Evolutionary conservation across 2,888 invertebrate species (phyloP).

Genomic region (Drosophila histrio): DNA sequence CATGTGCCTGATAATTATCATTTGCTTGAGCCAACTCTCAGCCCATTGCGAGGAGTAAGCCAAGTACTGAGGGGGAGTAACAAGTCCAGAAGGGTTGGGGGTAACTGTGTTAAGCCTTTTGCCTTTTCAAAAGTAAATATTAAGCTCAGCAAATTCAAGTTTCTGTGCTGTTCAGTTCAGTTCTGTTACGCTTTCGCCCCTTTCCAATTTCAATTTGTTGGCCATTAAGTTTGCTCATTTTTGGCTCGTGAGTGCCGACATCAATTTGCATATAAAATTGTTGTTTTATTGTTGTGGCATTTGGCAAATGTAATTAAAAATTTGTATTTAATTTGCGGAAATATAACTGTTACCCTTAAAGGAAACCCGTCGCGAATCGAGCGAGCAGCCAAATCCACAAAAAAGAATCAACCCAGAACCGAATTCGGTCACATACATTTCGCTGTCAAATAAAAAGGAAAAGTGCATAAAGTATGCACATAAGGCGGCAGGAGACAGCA

Average conservation of each 20-base stretch:
- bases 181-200: constrained; percentile 3
- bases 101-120: constrained; percentile 50
- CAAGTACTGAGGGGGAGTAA: not conserved
- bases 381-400: constrained; percentile 5
- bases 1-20: constrained; percentile 69
- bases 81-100: not conserved
- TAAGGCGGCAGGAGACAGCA: not conserved
- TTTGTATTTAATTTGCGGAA: constrained; percentile 64
- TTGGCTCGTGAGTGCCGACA: constrained; percentile 42
- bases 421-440: constrained; percentile 72
- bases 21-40: constrained; percentile 43
- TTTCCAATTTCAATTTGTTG: constrained; percentile 73
- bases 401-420: constrained; percentile 2
- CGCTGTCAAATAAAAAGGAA: constrained; percentile 73
- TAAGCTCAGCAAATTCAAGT: constrained; percentile 60
- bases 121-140: constrained; percentile 60
- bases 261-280: constrained; percentile 76
- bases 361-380: not conserved
- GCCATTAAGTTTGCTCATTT: constrained; percentile 72
- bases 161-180: constrained; percentile 4
- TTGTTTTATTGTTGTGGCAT: constrained; percentile 53
- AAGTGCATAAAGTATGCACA: constrained; percentile 67
- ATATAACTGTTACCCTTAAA: constrained; percentile 42
- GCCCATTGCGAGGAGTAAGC: not conserved
- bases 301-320: constrained; percentile 74